Percentiles rank a stretch among this genome's conserved stretches.
Conservation (phyloP, 37 sponge, comb jelly and placozoan species). For the Beroe forskalii region DNA sequence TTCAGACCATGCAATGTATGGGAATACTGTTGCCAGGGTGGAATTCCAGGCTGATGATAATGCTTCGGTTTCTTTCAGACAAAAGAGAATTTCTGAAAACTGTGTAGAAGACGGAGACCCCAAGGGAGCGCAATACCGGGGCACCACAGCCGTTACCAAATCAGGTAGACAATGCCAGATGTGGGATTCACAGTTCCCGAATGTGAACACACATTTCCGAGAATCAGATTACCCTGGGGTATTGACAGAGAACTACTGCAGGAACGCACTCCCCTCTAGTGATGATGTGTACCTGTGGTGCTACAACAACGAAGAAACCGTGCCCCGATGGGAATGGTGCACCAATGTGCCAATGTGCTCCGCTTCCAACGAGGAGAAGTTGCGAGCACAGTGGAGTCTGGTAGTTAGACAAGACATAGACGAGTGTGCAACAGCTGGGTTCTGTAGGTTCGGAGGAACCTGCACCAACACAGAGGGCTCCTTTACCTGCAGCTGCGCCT, state of each 20-base stretch:
- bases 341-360: not conserved
- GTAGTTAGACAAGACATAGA: not conserved
- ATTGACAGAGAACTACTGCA: not conserved
- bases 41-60: not conserved
- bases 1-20: not conserved
- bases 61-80: not conserved
- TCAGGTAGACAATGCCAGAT: conserved; percentile 5
- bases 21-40: not conserved
- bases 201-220: not conserved
- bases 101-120: conserved; percentile 4
- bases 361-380: not conserved
- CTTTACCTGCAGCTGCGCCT: not conserved
- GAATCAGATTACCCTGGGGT: not conserved
- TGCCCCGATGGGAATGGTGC: not conserved
- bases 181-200: conserved; percentile 5
- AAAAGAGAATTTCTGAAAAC: not conserved
- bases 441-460: conserved; percentile 2
- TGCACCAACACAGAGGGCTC: not conserved
- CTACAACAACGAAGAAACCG: not conserved
- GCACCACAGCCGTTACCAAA: not conserved
- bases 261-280: not conserved
- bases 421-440: not conserved
- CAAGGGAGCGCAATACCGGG: not conserved
- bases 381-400: not conserved
- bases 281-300: not conserved